These are phyloP conservation scores for Columbina picui DNA, from an alignment of 2,113 vertebrate genomes.

Conservation along the genomic window DNA sequence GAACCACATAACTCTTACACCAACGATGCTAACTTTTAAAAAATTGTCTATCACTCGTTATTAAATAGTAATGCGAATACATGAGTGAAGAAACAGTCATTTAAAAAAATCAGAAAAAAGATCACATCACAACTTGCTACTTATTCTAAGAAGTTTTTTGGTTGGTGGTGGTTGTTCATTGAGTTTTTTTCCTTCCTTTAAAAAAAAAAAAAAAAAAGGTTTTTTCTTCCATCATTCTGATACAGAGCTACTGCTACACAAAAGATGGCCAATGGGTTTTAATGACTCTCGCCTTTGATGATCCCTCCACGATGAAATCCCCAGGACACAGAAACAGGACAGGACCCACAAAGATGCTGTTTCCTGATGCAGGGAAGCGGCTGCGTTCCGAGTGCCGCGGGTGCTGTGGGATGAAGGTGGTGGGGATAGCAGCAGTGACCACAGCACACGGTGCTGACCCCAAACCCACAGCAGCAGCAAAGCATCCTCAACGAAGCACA, in stretches of 20 bases:
- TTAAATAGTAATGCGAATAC: background rate
- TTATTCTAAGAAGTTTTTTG: background rate
- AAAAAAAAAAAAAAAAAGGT: fast-evolving
- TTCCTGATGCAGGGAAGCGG: background rate
- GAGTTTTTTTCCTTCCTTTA: background rate
- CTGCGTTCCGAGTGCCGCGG: background rate
- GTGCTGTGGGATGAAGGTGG: no score
- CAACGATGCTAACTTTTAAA: background rate
- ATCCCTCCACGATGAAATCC: background rate
- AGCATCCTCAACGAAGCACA: background rate
- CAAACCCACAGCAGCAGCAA: background rate
- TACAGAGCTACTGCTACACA: background rate
- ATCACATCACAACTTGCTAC: background rate
- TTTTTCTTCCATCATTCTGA: background rate
- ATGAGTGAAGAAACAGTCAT: background rate
- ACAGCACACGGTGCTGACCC: background rate
- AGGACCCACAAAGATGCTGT: background rate
- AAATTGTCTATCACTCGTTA: background rate
- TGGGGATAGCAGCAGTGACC: background rate
- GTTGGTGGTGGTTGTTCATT: no score
- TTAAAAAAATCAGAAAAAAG: background rate
- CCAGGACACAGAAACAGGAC: background rate
- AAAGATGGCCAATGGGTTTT: background rate
- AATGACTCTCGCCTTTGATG: background rate
- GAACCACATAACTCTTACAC: background rate